Evolutionary conservation across 2,888 invertebrate species (phyloP).

Genomic region (Augiades crinisus): DNA sequence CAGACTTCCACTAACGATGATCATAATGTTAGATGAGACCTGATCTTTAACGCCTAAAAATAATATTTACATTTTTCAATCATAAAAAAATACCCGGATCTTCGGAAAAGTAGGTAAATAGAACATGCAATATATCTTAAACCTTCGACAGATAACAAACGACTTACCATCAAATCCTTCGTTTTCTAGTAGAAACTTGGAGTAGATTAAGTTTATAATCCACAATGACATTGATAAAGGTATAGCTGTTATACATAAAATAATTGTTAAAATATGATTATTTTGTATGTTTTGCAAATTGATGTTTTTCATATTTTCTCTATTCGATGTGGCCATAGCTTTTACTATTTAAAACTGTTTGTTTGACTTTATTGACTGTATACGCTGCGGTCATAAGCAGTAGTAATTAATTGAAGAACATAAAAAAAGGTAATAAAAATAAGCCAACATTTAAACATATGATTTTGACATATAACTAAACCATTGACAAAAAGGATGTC

Average conservation of each 20-base stretch:
- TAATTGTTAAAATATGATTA: slow-evolving; percentile 78
- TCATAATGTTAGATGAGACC: too few relatives aligned
- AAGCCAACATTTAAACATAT: too few relatives aligned
- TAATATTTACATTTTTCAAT: too few relatives aligned
- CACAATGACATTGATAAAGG: slow-evolving; percentile 90
- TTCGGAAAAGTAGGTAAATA: background rate
- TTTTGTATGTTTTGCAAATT: slow-evolving; percentile 39
- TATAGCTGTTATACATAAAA: slow-evolving; percentile 85
- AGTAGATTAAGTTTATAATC: slow-evolving; percentile 86
- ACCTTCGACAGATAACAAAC: background rate
- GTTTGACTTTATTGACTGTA: too few relatives aligned
- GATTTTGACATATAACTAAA: too few relatives aligned
- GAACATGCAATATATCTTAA: slow-evolving; percentile 1
- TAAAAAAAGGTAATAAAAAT: too few relatives aligned
- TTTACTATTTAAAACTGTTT: background rate
- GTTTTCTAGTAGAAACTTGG: slow-evolving; percentile 75
- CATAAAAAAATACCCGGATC: slow-evolving; percentile 4
- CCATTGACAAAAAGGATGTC: too few relatives aligned
- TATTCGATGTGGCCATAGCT: background rate
- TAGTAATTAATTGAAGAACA: too few relatives aligned
- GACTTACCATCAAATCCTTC: slow-evolving; percentile 78
- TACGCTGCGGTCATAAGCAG: too few relatives aligned
- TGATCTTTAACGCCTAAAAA: too few relatives aligned
- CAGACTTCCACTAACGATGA: too few relatives aligned
- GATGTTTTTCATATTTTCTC: background rate